Percentiles rank a stretch among this genome's conserved stretches.
phyloP scores from a whole-genome alignment of 2,888 invertebrate species.

The Clunio marinus region DNA sequence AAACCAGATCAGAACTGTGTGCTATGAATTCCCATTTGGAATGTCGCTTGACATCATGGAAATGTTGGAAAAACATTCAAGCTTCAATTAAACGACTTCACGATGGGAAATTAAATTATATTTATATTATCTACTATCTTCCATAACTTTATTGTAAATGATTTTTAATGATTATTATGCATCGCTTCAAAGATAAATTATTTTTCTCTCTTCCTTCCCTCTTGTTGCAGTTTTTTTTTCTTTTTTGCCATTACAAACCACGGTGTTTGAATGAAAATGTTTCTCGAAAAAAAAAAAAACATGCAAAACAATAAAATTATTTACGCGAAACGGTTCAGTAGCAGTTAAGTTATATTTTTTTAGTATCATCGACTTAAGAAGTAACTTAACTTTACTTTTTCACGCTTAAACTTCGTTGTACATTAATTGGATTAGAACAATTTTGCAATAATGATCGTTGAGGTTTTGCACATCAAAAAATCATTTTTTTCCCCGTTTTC shows the following conservation, averaged over 20 bases:
- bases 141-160: conserved; percentile 12
- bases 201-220: neutral
- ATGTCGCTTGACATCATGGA: neutral
- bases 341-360: neutral
- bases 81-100: neutral
- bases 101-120: conserved; percentile 13
- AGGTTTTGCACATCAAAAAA: neutral
- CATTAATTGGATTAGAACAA: conserved; percentile 30
- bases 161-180: conserved; percentile 28
- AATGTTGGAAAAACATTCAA: neutral
- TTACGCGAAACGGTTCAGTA: neutral
- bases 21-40: neutral
- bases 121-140: conserved; percentile 11
- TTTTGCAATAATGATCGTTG: conserved; percentile 16
- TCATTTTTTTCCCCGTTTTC: neutral
- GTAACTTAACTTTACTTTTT: neutral
- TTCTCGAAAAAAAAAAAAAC: too few relatives aligned
- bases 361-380: neutral
- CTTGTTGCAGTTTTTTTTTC: too few relatives aligned
- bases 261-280: too few relatives aligned
- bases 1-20: conserved; percentile 7
- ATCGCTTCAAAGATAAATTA: conserved; percentile 15
- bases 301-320: conserved; percentile 4
- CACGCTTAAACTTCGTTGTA: neutral
- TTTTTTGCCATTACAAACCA: too few relatives aligned